phyloP scores from a whole-genome alignment of 1,140 invertebrate genomes.

The Drosophila baimaii region DNA sequence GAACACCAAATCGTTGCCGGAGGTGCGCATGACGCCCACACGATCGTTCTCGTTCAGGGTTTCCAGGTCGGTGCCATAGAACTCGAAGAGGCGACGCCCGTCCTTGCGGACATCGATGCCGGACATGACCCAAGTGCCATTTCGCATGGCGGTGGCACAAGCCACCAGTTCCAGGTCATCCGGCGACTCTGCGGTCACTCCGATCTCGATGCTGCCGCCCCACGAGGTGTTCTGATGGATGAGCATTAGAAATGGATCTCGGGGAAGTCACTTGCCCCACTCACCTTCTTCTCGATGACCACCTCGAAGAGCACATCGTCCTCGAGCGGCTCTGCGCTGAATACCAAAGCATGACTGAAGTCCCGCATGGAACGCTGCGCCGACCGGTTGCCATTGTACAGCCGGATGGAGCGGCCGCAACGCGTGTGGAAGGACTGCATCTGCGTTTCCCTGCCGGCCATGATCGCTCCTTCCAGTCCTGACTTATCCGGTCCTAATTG shows the following conservation, averaged over 20 bases:
- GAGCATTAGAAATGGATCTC: not conserved
- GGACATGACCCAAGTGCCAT: constrained; percentile 96
- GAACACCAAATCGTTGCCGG: constrained; percentile 93
- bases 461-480: constrained; percentile 16
- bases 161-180: constrained; percentile 91
- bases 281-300: constrained; percentile 94
- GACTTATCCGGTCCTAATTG: not conserved
- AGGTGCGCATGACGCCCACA: constrained; percentile 92
- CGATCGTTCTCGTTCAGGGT: constrained; percentile 93
- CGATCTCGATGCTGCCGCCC: constrained; percentile 97
- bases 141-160: constrained; percentile 92
- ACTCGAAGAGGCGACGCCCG: constrained; percentile 91
- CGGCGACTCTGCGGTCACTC: constrained; percentile 94
- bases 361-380: constrained; percentile 91
- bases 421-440: constrained; percentile 89
- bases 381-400: constrained; percentile 92
- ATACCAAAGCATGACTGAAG: constrained; percentile 94
- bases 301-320: constrained; percentile 95
- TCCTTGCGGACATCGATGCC: constrained; percentile 93
- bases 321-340: constrained; percentile 91
- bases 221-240: constrained; percentile 89
- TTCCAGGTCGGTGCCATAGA: constrained; percentile 93
- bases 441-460: constrained; percentile 41
- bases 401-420: constrained; percentile 91
- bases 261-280: not conserved